Conservation (phyloP, 2,113 vertebrate species). For the Cepphus grylle region DNA sequence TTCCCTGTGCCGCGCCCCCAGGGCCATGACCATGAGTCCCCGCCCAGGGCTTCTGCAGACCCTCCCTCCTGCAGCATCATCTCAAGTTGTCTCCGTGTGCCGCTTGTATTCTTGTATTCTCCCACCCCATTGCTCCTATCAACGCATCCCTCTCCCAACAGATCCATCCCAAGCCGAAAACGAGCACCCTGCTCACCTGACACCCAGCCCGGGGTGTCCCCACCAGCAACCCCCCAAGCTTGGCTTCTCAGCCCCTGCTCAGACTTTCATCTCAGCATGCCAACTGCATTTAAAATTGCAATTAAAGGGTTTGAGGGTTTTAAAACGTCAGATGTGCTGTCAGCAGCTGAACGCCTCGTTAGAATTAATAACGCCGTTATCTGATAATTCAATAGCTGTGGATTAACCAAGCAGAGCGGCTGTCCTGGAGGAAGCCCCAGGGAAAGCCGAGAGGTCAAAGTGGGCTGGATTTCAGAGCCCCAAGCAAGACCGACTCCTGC, state of each 20-base stretch:
- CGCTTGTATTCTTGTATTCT: not conserved
- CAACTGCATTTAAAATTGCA: not conserved
- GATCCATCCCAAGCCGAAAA: not conserved
- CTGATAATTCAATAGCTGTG: not conserved
- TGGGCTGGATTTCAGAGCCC: not conserved
- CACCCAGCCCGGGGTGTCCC: not conserved
- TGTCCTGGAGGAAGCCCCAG: not conserved
- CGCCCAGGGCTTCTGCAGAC: not conserved
- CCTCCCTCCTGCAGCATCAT: not conserved
- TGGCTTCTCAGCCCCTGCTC: not conserved
- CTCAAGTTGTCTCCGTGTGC: not conserved
- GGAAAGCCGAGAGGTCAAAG: not conserved
- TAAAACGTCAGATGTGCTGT: not conserved
- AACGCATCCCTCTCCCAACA: accelerated
- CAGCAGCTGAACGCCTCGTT: not conserved
- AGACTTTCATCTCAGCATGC: not conserved
- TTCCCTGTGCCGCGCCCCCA: not conserved
- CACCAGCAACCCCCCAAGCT: not conserved
- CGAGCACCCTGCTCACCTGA: not conserved
- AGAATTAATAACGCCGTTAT: not conserved
- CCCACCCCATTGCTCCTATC: not conserved
- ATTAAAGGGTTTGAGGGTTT: not conserved
- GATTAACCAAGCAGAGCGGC: not conserved
- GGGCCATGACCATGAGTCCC: accelerated
- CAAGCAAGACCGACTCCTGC: not conserved